phyloP scores from a whole-genome alignment of 2,797 vertebrate species.

The Siniperca obscura region DNA sequence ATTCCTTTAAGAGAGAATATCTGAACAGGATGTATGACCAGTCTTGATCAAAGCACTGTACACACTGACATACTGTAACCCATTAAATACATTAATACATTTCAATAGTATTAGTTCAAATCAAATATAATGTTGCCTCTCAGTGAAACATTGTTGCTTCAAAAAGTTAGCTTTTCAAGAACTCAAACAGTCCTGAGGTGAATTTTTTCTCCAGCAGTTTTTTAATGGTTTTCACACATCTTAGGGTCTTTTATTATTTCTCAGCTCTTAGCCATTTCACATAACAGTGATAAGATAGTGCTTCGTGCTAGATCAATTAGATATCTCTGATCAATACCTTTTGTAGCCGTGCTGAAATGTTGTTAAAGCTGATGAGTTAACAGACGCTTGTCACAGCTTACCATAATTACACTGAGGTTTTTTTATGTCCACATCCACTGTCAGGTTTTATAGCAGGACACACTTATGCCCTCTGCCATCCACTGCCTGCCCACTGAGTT shows the following conservation, averaged over 20 bases:
- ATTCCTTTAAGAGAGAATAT: too few relatives aligned
- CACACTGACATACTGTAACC: neutral
- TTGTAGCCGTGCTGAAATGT: neutral
- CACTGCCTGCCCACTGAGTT: slow-evolving; percentile 32
- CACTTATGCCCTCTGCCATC: slow-evolving; percentile 10
- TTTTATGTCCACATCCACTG: slow-evolving; percentile 18
- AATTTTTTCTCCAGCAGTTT: neutral
- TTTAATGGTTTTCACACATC: neutral
- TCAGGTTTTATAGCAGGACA: slow-evolving; percentile 43
- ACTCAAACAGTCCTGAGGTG: neutral
- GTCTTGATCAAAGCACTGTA: neutral
- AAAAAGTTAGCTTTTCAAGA: neutral
- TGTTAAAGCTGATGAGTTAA: slow-evolving; percentile 6
- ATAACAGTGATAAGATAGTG: neutral
- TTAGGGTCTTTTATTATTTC: neutral
- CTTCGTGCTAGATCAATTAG: neutral
- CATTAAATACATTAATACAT: neutral
- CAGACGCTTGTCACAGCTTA: slow-evolving; percentile 10
- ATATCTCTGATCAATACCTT: neutral
- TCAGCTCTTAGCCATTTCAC: neutral
- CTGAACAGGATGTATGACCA: too few relatives aligned
- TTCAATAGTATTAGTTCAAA: neutral
- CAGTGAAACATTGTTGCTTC: neutral
- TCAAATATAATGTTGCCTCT: neutral
- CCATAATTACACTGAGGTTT: slow-evolving; percentile 24